Evolutionary conservation across 2,797 vertebrate species (phyloP).

Genomic region (Melanotaenia maccullochi): DNA sequence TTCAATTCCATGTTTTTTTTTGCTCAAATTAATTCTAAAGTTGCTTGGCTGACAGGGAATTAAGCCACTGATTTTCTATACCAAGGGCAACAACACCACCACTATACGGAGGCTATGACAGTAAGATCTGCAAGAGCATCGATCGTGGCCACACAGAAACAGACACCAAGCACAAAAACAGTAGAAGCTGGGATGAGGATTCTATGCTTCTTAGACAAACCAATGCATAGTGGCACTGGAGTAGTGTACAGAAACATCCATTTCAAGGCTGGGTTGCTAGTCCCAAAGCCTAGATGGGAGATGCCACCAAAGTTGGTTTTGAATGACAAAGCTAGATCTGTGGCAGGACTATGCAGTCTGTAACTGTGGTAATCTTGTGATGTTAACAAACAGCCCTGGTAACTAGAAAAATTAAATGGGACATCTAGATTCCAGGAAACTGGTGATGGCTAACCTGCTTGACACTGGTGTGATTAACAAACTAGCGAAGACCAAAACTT

Average conservation of each 20-base stretch:
- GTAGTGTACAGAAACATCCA: too few species aligned
- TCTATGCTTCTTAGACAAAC: not conserved
- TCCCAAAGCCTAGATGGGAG: too few species aligned
- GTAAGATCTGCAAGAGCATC: not conserved
- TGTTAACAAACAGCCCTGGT: not conserved
- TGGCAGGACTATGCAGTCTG: not conserved
- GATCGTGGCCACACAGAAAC: not conserved
- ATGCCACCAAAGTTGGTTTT: too few species aligned
- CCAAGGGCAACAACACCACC: not conserved
- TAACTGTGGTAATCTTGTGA: not conserved
- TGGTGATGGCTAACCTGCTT: not conserved
- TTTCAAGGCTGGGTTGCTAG: too few species aligned
- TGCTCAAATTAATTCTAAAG: not conserved
- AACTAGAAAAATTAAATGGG: not conserved
- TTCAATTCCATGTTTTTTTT: not conserved
- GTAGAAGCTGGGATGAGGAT: not conserved
- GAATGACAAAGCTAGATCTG: not conserved
- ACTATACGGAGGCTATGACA: not conserved
- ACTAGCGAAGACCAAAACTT: too few species aligned
- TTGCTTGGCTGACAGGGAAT: not conserved
- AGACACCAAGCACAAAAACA: not conserved
- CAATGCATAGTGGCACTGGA: not conserved
- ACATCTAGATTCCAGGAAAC: not conserved
- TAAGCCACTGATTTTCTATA: not conserved
- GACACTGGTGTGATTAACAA: too few species aligned